Evolutionary conservation across 2,113 vertebrate species (phyloP).

Genomic region (Herpetotheres cachinnans): DNA sequence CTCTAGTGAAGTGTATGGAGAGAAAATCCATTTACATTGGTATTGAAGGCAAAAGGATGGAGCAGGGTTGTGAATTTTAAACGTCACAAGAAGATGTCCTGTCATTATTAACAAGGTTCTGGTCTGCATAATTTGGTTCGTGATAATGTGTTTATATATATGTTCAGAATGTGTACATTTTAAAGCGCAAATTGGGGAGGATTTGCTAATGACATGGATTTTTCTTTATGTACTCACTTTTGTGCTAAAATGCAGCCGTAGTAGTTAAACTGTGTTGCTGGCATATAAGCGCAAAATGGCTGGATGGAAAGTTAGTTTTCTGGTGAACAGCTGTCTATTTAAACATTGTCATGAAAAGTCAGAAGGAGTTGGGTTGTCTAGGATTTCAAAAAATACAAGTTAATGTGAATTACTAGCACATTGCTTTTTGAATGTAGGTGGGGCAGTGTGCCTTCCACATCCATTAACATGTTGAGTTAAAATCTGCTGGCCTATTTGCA

Average conservation of each 20-base stretch:
- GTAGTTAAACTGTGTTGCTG: neutral
- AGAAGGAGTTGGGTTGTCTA: neutral
- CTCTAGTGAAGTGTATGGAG: neutral
- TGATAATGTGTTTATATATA: neutral
- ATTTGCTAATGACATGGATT: neutral
- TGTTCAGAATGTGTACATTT: neutral
- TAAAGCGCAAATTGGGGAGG: neutral
- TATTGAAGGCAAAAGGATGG: neutral
- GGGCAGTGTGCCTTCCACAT: neutral
- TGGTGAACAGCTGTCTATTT: neutral
- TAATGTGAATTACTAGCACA: neutral
- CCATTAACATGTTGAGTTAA: neutral
- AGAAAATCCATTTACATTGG: neutral
- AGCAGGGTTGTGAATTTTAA: neutral
- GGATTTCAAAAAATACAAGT: neutral
- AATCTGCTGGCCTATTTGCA: conserved; percentile 5
- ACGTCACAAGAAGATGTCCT: neutral
- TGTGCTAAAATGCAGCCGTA: neutral
- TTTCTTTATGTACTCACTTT: neutral
- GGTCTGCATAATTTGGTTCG: neutral
- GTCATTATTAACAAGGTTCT: neutral
- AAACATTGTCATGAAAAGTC: neutral
- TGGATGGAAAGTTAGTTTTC: neutral
- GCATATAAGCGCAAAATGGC: neutral
- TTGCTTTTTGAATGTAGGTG: neutral